Conservation (phyloP, 2,113 vertebrate species). For the Anolis sagrei region DNA sequence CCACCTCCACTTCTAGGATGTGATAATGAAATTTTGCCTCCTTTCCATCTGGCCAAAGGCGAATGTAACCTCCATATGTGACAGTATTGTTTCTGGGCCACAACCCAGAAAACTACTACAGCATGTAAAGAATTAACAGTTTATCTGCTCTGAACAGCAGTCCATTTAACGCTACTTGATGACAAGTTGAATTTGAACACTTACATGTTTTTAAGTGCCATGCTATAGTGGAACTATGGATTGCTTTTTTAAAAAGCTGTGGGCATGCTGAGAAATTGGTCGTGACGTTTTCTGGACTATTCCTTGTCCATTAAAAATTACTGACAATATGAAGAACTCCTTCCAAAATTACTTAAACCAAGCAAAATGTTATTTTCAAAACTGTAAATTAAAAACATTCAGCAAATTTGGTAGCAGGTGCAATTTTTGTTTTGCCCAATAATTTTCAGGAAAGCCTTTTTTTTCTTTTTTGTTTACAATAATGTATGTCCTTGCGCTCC, state of each 20-base stretch:
- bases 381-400: background rate
- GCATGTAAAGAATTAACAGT: background rate
- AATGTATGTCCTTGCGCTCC: background rate
- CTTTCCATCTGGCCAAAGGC: background rate
- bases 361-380: conserved; percentile 46
- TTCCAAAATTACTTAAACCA: background rate
- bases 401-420: background rate
- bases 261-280: background rate
- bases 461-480: background rate
- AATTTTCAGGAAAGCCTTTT: background rate
- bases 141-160: background rate
- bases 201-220: background rate
- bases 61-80: background rate
- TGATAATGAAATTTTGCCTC: background rate
- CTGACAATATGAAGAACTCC: conserved; percentile 18
- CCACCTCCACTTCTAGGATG: background rate
- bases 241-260: background rate
- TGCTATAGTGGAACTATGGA: background rate
- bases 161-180: background rate
- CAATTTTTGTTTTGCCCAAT: background rate
- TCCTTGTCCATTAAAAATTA: background rate
- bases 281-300: background rate
- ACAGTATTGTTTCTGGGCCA: background rate
- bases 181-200: background rate
- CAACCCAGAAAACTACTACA: background rate